Evolutionary conservation across 2,113 vertebrate species (phyloP), one percentile per base, ranked within the genome.

Genomic region (Etia nguti): DNA sequence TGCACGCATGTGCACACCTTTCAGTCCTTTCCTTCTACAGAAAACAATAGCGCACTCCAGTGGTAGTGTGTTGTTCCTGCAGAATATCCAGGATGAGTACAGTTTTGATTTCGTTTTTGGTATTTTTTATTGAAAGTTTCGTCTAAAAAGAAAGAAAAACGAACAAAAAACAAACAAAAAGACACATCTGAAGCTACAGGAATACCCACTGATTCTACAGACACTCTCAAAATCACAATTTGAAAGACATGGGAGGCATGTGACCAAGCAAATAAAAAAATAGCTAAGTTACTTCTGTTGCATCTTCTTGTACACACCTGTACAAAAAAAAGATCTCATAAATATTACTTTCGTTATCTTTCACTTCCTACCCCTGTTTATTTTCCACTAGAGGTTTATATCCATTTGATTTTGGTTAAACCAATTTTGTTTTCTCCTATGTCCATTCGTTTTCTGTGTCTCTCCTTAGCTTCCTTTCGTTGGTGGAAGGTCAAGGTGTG

Each of bases 171-270:
- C 11, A 22, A 88, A 80, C 18, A 97, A 97, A 94, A 98, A 97
- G 96, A 97, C 97, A 98, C 98, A 97, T 97, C 98, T 97, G 97
- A 98, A 98, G 97, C 97, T 97, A 98, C 94, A 94, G 88, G 90
- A 95, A 99, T 97, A 98, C 97, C 97, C 98, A 99, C 97, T 98
- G 91, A 96, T 98, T 99, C 97, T 98, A 98, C 97, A 98, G 97
- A 98, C 97, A 98, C 97, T 97, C 97, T 98, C 97, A 97, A 96
- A 88, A 97, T 95, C 96, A 96, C 96, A 94, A 96, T 93, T 87
- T 86, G 93, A 97, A 95, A 97, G 96, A 98, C 96, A 97, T 97
- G 96, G 96, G 96, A 97, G 96, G 95, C 97, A 97, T 92, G 94
- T 96, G 96, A 97, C 96, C 96, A 96, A 97, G 97, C 97, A 98